Conservation (phyloP, 2,888 invertebrate species). For the Tipula vernalis region DNA sequence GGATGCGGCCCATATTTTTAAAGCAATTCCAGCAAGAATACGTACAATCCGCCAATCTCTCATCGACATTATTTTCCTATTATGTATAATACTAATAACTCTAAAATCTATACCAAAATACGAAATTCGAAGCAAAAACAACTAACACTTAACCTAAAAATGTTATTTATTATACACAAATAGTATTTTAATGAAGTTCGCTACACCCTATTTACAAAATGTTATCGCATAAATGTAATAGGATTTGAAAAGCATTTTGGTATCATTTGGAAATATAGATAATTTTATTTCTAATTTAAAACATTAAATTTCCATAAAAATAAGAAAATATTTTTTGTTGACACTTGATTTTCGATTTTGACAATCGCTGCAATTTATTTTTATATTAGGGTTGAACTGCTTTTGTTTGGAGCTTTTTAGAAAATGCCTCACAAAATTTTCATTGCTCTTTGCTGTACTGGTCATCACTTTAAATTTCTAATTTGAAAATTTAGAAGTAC, state of each 20-base stretch:
- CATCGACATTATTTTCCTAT: slow-evolving; percentile 19
- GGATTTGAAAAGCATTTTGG: not conserved
- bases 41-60: slow-evolving; percentile 18
- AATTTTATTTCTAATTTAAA: not conserved
- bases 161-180: not conserved
- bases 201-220: not conserved
- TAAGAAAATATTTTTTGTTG: not conserved
- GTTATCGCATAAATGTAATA: not conserved
- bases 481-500: too few relatives aligned
- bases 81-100: slow-evolving; percentile 21
- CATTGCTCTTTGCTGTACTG: too few relatives aligned
- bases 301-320: not conserved
- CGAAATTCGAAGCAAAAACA: not conserved
- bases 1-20: slow-evolving; percentile 59
- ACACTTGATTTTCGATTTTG: not conserved
- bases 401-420: not conserved
- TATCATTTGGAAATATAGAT: not conserved
- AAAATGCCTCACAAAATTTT: too few relatives aligned
- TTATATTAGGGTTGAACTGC: not conserved
- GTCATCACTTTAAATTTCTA: too few relatives aligned
- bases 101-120: not conserved
- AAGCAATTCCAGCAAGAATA: slow-evolving; percentile 17
- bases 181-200: not conserved
- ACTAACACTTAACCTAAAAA: not conserved
- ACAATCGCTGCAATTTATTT: not conserved